Evolutionary conservation across 1,140 invertebrate species (phyloP).

Genomic region (Panonychus citri): DNA sequence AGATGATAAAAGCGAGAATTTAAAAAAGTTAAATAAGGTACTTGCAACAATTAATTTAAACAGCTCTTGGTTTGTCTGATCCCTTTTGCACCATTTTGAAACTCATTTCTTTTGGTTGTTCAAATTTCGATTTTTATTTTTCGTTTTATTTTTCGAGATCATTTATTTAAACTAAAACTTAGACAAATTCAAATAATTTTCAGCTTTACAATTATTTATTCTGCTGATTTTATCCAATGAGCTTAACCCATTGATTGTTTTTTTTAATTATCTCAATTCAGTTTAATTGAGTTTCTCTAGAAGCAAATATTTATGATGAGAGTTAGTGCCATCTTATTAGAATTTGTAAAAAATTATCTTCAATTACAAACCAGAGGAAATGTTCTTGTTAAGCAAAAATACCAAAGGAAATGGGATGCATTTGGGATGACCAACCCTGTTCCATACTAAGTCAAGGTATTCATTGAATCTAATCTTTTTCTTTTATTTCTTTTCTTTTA

Average conservation of each 20-base stretch:
- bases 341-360: slow-evolving; percentile 18
- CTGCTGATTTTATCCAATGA: too few relatives aligned
- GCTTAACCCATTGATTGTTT: too few relatives aligned
- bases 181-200: too few relatives aligned
- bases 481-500: slow-evolving; percentile 11
- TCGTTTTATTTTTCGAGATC: not conserved
- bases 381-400: slow-evolving; percentile 13
- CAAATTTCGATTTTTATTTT: too few relatives aligned
- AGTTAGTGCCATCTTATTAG: slow-evolving; percentile 4
- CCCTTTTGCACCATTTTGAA: slow-evolving; percentile 1
- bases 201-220: too few relatives aligned
- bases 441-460: not conserved
- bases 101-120: slow-evolving; percentile 15
- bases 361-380: slow-evolving; percentile 27
- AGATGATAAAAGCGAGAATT: not conserved
- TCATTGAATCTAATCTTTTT: not conserved
- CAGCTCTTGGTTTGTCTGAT: not conserved
- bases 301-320: not conserved
- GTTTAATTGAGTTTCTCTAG: too few relatives aligned
- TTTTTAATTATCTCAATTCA: too few relatives aligned
- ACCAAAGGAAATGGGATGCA: slow-evolving; percentile 17
- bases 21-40: not conserved
- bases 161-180: too few relatives aligned
- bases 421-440: slow-evolving; percentile 7
- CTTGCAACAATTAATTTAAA: not conserved